These are phyloP conservation scores for Australoheros scitulus DNA, from an alignment of 2,113 vertebrate species.

Conservation along the genomic window DNA sequence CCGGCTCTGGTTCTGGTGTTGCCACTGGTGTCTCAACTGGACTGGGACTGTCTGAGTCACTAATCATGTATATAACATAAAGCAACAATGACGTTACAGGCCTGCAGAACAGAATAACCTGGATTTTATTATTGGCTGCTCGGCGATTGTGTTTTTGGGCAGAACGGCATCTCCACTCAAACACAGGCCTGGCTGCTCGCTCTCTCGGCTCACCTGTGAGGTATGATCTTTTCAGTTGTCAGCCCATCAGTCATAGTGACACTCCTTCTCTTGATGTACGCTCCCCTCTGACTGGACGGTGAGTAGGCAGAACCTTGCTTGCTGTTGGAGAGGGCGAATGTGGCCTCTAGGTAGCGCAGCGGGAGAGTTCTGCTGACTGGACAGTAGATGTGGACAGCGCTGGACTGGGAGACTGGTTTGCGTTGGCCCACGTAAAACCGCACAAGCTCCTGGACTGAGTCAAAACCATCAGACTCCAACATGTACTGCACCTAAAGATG, in stretches of 20 bases:
- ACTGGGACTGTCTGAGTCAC: constrained; percentile 74
- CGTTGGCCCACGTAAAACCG: constrained; percentile 91
- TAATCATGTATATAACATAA: constrained; percentile 64
- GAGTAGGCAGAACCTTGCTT: constrained; percentile 85
- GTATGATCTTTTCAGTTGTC: constrained; percentile 91
- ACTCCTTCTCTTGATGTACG: constrained; percentile 94
- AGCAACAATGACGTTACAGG: constrained; percentile 20
- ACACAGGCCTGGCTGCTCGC: not conserved
- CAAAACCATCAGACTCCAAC: constrained; percentile 92
- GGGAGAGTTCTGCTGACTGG: constrained; percentile 96
- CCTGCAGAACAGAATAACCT: not conserved
- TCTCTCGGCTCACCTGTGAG: constrained; percentile 85
- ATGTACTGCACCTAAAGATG: constrained; percentile 86
- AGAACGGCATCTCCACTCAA: not conserved
- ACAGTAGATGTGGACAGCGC: constrained; percentile 90
- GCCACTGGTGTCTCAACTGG: constrained; percentile 69
- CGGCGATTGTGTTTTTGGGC: not conserved
- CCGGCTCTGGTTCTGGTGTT: constrained; percentile 68
- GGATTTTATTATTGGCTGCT: not conserved
- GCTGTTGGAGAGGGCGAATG: constrained; percentile 86
- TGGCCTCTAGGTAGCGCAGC: constrained; percentile 96
- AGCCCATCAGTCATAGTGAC: constrained; percentile 96
- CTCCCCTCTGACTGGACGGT: constrained; percentile 87
- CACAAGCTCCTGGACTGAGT: constrained; percentile 91
- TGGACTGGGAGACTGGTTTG: constrained; percentile 88